These are phyloP conservation scores for Panagrolaimus sp. DNA, from an alignment of 1,140 invertebrate genomes.

Conservation along the genomic window DNA sequence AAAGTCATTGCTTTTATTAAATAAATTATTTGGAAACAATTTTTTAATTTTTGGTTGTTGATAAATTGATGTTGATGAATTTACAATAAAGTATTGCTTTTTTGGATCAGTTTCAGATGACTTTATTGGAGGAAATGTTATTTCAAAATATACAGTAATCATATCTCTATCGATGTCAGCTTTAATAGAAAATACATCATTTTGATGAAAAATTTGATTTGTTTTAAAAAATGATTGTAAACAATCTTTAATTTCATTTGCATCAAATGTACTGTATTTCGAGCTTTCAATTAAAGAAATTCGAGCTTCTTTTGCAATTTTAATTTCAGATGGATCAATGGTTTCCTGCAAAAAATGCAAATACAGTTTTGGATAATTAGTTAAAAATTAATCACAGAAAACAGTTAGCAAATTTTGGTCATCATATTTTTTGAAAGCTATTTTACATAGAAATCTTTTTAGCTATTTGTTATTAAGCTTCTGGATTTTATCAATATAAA, in stretches of 20 bases:
- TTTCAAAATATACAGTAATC: too few relatives aligned
- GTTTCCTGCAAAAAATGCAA: too few relatives aligned
- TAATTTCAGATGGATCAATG: too few relatives aligned
- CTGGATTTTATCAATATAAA: too few relatives aligned
- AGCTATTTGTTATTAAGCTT: too few relatives aligned
- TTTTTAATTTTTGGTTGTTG: not conserved
- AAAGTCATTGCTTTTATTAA: not conserved
- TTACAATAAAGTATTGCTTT: constrained; percentile 5
- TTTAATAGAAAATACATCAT: not conserved
- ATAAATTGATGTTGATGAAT: constrained; percentile 6
- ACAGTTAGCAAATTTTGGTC: too few relatives aligned
- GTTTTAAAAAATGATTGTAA: not conserved
- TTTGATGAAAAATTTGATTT: not conserved
- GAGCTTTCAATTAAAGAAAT: not conserved
- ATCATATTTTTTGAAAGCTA: too few relatives aligned
- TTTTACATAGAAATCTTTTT: too few relatives aligned
- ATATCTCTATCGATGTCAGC: not conserved
- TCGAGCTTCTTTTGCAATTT: not conserved
- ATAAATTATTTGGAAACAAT: not conserved
- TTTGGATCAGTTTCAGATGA: not conserved
- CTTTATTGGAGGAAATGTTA: not conserved
- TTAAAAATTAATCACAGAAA: too few relatives aligned
- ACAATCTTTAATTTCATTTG: not conserved
- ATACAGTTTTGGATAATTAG: too few relatives aligned
- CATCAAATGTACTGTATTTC: not conserved